Base-by-base conservation (phyloP, 2,113 vertebrate species). In the Pungitius pungitius region DNA sequence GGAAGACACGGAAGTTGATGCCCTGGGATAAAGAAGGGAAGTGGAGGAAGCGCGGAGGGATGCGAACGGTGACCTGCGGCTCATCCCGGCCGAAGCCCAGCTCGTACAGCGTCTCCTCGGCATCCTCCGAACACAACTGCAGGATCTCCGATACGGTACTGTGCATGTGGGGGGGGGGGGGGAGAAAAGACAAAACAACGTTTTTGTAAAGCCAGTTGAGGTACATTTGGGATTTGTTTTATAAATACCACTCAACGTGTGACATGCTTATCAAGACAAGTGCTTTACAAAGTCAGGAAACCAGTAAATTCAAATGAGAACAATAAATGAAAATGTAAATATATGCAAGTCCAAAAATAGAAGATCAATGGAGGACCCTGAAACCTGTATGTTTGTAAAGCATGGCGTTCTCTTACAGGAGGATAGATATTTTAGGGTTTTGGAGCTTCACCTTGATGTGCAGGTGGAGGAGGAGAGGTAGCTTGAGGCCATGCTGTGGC, bases 1-100 rank as follows among this genome's bases (percentile, higher is more conserved):
- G 90, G 82, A 98, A 98, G 49, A 97, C 90, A 43, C 95, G 95
- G 77, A 98, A 96, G 88, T 96, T 94, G 76, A 99, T 97, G 81
- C 97, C 97, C 11, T 68, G 84, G 60, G 96, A 95, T 15, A 90
- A 88, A 40, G 97, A 99, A 0, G 96, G 95, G 14, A 91, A 92
- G 22, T 85, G 91, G 82, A 99, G 95, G 94, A 98, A 99, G 18
- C 97, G 95, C 0, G 94, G 57, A 1, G 97, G 97, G 47, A 98
- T 93, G 3, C 95, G 94, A 9, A 94, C 83, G 0, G 89, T 90
- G 3, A 93, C 90, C 80, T 94, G 94, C 0, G 91, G 91, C 56
- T 95, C 94, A 5, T 95, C 92, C 4, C 86, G 87, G 69, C 94
- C 95, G 17, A 99, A 99, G 45, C 97, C 97, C 78, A 99, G 88